Percentiles rank a stretch among this genome's conserved stretches.
Evolutionary conservation across 2,888 invertebrate genomes (phyloP).

Genomic region (Caenorhabditis sp.): DNA sequence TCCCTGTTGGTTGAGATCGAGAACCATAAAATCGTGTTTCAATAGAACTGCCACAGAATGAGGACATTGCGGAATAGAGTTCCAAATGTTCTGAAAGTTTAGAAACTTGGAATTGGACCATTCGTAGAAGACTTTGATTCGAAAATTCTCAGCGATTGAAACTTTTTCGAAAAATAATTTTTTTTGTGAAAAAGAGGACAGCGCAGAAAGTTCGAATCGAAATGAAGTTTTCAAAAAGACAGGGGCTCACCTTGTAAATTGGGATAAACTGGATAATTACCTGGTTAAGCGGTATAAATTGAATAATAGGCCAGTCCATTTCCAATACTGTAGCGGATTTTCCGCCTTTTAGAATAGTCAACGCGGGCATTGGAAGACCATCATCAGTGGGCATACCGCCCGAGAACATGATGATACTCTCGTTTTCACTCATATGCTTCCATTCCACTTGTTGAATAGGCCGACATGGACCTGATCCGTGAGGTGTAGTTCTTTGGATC

Average conservation of each 20-base stretch:
- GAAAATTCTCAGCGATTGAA: too few species aligned
- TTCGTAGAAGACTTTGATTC: too few species aligned
- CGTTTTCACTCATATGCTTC: conserved; percentile 78
- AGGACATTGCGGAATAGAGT: conserved; percentile 92
- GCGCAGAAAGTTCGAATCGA: background rate
- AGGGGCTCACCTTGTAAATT: background rate
- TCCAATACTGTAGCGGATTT: conserved; percentile 89
- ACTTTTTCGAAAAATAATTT: too few species aligned
- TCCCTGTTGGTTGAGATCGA: conserved; percentile 95
- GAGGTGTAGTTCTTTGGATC: conserved; percentile 76
- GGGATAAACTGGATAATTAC: conserved; percentile 36
- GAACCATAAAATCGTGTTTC: conserved; percentile 97
- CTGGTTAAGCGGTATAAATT: conserved; percentile 91
- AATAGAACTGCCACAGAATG: conserved; percentile 97
- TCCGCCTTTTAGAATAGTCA: conserved; percentile 80
- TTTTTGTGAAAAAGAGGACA: too few species aligned
- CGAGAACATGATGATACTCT: conserved; percentile 80
- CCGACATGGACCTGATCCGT: conserved; percentile 76
- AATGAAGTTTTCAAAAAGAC: background rate
- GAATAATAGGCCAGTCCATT: conserved; percentile 98
- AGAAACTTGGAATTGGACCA: background rate
- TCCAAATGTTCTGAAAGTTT: conserved; percentile 60
- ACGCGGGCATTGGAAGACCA: conserved; percentile 84
- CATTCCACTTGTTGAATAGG: conserved; percentile 81
- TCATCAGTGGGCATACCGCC: conserved; percentile 83